Evolutionary conservation across 1,140 invertebrate species (phyloP), one percentile per base, ranked within the genome.

Genomic region (Drosophila azteca): DNA sequence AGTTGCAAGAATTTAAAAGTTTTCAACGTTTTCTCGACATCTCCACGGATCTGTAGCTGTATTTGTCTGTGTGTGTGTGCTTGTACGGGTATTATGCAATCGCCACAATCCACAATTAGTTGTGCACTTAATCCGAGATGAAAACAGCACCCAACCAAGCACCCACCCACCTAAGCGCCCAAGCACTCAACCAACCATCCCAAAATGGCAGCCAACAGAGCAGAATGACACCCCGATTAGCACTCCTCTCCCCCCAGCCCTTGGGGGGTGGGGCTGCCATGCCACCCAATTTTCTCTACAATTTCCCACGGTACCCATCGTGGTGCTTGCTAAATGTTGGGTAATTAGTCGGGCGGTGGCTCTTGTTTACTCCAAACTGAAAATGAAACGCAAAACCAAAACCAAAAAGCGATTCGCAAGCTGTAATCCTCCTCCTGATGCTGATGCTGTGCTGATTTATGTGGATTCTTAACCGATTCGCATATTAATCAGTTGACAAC

Each of bases 61-160:
- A n/a, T n/a, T n/a, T n/a, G n/a, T 41, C 51, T 17, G 50, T n/a
- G 46, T 49, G 59, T 46, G 59, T 60, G 50, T 57, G 17, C 24
- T 46, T 49, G 39, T 57, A 5, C 11, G 15, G 17, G 39, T 41
- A 63, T 75, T 75, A 75, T 39, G 66, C 66, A 66, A 60, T 46
- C 44, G 55, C 44, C 62, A 35, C 58, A 62, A 59, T 51, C 55
- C 77, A 78, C 77, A 74, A 79, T 79, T 74, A 79, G 77, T 70
- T 76, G 70, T 39, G 52, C 60, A 57, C 46, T 61, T 80, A 80
- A 79, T 80, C 78, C 71, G 48, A 45, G 64, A 61, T 29, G 59
- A 50, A 60, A 67, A 57, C 26, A 57, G 22, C 41, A 49, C 39
- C 26, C 51, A 51, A 58, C 11, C 55, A 51, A 58, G 6, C 55